Evolutionary conservation across 2,113 vertebrate species (phyloP), one percentile per base, ranked within the genome.

Genomic region (Seriola aureovittata): DNA sequence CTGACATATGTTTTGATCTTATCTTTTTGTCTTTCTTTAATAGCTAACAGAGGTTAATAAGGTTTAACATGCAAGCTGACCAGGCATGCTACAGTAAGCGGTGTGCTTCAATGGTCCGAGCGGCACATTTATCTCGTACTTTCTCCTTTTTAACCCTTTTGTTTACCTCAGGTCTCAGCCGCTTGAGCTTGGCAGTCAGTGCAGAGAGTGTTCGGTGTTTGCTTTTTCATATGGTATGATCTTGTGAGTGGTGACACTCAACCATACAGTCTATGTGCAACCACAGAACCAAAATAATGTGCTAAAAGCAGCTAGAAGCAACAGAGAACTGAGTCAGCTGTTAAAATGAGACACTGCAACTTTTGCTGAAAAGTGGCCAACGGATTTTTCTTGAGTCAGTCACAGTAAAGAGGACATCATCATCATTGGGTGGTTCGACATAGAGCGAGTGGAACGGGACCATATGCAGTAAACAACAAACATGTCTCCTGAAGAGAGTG

Each of bases 1-100:
- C 5, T 55, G 62, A 12, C 5, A 48, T 60, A 42, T 63, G 21
- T 40, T 81, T 81, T 55, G 4, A 34, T 72, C 9, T 58, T 13
- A 52, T 23, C 19, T 48, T 55, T 44, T 67, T 32, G 11, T 21
- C 25, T 57, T 23, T 44, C 8, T 63, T 63, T 14, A 9, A 36
- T 19, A 14, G 5, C 59, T 44, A 19, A 72, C 23, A 23, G 8
- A 29, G 29, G 29, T 2, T 29, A 29, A 48, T 17, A 62, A 7
- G 25, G 2, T 14, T 4, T 2, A 75, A 38, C 17, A 71, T 57
- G 4, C 1, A 25, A 16, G n/a, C 16, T 29, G 69, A 57, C 3
- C 12, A 4, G 16, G 48, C 4, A 7, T 65, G 17, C 23, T 21
- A 32, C 4, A 62, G 11, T 50, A 34, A 29, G 29, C 29, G 29